A percentile compares a stretch with the other conserved stretches of the same genome.
phyloP scores from a whole-genome alignment of 2,888 invertebrate species.

The Nezara viridula region DNA sequence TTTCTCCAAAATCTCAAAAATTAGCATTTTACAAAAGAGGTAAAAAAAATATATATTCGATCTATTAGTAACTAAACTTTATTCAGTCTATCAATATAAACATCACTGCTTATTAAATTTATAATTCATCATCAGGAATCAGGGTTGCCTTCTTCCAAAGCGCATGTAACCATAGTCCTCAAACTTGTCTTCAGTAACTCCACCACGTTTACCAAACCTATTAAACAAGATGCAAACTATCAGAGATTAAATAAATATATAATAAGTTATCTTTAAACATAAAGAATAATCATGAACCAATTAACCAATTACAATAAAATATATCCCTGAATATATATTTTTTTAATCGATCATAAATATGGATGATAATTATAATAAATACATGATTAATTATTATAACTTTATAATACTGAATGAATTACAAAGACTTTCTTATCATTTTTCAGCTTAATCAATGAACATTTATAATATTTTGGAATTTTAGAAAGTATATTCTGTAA shows the following conservation, averaged over 20 bases:
- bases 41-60: neutral
- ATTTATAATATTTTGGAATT: neutral
- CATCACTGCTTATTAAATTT: slow-evolving; percentile 31
- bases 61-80: slow-evolving; percentile 37
- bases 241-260: neutral
- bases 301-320: too few species aligned
- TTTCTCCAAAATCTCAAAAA: too few species aligned
- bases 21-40: neutral
- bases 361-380: too few species aligned
- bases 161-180: slow-evolving; percentile 66
- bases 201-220: slow-evolving; percentile 65
- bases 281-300: too few species aligned
- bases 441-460: neutral
- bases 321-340: neutral
- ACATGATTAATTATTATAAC: neutral
- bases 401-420: neutral
- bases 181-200: slow-evolving; percentile 64
- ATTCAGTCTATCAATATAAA: slow-evolving; percentile 47
- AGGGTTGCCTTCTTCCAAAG: slow-evolving; percentile 64
- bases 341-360: neutral
- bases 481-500: neutral
- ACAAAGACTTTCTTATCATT: neutral
- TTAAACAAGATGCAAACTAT: neutral
- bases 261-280: too few species aligned
- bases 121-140: neutral